phyloP scores from a whole-genome alignment of 2,797 vertebrate genomes.

The Pipistrellus pygmaeus region DNA sequence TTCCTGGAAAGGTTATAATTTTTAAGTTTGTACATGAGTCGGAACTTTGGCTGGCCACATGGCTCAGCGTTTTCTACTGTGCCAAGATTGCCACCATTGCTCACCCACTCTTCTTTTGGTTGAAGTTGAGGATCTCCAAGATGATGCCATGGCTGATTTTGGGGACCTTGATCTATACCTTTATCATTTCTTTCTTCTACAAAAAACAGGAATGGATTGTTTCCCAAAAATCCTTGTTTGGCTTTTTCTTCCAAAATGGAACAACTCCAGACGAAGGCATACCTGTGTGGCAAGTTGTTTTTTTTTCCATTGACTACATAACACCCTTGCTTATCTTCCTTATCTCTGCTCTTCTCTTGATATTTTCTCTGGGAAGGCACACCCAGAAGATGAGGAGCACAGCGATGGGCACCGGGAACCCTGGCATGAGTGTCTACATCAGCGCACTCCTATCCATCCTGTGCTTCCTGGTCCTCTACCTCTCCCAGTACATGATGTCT shows the following conservation, averaged over 20 bases:
- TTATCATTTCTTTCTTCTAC: accelerated
- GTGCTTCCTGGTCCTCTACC: slow-evolving; percentile 62
- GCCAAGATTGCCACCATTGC: slow-evolving; percentile 56
- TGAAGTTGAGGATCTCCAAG: slow-evolving; percentile 67
- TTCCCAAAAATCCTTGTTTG: accelerated
- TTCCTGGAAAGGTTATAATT: accelerated
- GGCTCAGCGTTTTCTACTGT: slow-evolving; percentile 75
- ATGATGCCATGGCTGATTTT: slow-evolving; percentile 64
- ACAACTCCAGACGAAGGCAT: accelerated
- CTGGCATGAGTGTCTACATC: accelerated
- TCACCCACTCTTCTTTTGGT: slow-evolving; percentile 53
- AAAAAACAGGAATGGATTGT: accelerated
- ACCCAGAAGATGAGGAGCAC: slow-evolving; percentile 24
- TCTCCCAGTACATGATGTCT: neutral
- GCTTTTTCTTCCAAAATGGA: neutral
- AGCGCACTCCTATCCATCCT: neutral
- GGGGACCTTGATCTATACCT: neutral
- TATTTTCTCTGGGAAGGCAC: slow-evolving; percentile 68
- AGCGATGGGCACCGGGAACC: accelerated
- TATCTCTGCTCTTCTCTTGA: neutral
- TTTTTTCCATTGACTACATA: accelerated
- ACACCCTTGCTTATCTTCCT: slow-evolving; percentile 35
- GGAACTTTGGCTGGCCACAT: slow-evolving; percentile 66
- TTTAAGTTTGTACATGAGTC: neutral
- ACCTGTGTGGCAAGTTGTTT: accelerated